Conservation (phyloP, 2,113 vertebrate species). For the Nymphicus hollandicus region DNA sequence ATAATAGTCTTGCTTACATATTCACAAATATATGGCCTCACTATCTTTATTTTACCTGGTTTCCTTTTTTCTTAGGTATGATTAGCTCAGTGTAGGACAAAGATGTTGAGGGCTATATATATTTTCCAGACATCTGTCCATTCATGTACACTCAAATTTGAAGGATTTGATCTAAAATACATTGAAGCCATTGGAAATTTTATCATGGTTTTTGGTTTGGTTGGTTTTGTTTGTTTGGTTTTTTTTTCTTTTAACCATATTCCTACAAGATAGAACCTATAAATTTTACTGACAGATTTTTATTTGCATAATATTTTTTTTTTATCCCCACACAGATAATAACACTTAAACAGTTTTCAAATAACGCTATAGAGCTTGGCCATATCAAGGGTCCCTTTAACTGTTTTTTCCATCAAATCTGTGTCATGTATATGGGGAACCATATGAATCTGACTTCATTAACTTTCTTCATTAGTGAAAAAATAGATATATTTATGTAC, state of each 20-base stretch:
- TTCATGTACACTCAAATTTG: background rate
- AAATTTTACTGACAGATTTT: background rate
- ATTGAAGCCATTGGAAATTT: background rate
- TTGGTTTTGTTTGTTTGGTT: too few relatives aligned
- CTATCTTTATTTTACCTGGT: background rate
- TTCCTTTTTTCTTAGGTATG: background rate
- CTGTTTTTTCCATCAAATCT: background rate
- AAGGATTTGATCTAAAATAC: background rate
- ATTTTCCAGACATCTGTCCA: background rate
- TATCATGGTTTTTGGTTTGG: background rate
- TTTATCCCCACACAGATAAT: background rate
- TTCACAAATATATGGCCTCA: background rate
- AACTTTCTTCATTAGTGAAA: background rate
- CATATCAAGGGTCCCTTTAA: background rate
- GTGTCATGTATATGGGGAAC: background rate
- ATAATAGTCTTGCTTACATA: too few relatives aligned
- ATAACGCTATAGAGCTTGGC: fast-evolving
- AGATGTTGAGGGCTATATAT: background rate
- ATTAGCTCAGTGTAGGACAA: background rate
- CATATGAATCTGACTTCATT: background rate
- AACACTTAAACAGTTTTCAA: background rate
- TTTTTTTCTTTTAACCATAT: background rate
- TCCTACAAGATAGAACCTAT: background rate
- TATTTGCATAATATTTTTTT: background rate
- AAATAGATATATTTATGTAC: background rate